phyloP scores from a whole-genome alignment of 2,113 vertebrate species.

The Albula glossodonta region DNA sequence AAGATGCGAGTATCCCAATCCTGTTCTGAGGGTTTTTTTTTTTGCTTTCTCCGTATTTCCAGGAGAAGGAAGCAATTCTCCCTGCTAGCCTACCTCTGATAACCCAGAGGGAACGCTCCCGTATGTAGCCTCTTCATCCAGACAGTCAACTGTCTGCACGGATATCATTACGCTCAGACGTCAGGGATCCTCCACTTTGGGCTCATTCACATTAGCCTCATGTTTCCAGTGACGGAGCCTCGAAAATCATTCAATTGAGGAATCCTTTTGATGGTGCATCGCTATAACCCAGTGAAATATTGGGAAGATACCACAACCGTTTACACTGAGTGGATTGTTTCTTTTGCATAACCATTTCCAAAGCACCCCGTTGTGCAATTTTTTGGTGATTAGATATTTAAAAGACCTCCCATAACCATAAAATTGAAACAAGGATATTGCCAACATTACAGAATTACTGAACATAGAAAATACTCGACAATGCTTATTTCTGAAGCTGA shows the following conservation, averaged over 20 bases:
- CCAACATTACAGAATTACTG: not conserved
- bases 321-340: not conserved
- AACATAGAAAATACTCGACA: not conserved
- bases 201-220: not conserved
- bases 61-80: not conserved
- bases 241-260: not conserved
- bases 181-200: not conserved
- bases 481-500: not conserved
- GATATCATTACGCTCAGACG: not conserved
- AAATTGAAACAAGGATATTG: not conserved
- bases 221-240: not conserved
- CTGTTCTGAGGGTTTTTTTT: not conserved
- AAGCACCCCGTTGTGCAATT: not conserved
- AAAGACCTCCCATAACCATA: too few species aligned
- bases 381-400: too few species aligned
- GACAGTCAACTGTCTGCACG: not conserved
- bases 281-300: not conserved
- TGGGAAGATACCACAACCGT: not conserved
- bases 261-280: not conserved
- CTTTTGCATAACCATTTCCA: not conserved
- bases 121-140: not conserved
- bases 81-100: constrained; percentile 41
- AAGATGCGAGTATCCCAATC: constrained; percentile 50
- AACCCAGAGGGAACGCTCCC: constrained; percentile 48
- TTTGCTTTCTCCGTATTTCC: not conserved